These are phyloP conservation scores for Odontesthes bonariensis DNA, from an alignment of 2,113 vertebrate species.

Conservation along the genomic window DNA sequence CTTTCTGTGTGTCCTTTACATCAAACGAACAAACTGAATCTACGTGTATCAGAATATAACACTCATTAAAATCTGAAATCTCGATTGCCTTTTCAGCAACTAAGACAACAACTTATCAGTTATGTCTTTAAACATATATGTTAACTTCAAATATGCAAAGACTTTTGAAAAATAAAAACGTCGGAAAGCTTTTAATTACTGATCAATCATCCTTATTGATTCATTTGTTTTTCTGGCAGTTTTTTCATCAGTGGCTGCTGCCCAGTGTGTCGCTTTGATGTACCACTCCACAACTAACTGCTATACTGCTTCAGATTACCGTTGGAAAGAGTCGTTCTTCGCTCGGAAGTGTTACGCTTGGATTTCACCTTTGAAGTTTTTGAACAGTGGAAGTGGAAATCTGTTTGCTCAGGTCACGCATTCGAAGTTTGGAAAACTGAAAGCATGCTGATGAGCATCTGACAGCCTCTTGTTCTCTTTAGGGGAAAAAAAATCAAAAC, in stretches of 20 bases:
- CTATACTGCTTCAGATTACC: not conserved
- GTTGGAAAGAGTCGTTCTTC: not conserved
- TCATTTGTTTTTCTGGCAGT: not conserved
- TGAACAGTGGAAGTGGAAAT: not conserved
- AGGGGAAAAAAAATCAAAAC: slow-evolving; percentile 46
- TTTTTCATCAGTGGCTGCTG: not conserved
- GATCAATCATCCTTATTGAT: not conserved
- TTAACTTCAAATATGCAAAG: too few relatives aligned
- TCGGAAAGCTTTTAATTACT: too few relatives aligned
- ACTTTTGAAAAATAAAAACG: too few relatives aligned
- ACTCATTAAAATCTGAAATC: too few relatives aligned
- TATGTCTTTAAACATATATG: too few relatives aligned
- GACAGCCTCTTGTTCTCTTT: slow-evolving; percentile 34
- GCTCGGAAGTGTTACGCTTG: not conserved
- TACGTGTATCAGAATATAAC: too few relatives aligned
- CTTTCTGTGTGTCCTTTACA: too few relatives aligned
- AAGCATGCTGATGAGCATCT: slow-evolving; percentile 33
- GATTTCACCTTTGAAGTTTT: not conserved
- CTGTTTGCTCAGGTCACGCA: slow-evolving; percentile 19
- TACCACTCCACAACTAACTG: too few relatives aligned
- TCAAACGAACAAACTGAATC: too few relatives aligned
- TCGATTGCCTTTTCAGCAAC: too few relatives aligned
- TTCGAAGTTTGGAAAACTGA: not conserved
- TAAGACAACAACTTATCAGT: too few relatives aligned
- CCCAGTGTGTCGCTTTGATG: not conserved